Evolutionary conservation across 2,888 invertebrate species (phyloP).

Genomic region (Mythimna loreyi): DNA sequence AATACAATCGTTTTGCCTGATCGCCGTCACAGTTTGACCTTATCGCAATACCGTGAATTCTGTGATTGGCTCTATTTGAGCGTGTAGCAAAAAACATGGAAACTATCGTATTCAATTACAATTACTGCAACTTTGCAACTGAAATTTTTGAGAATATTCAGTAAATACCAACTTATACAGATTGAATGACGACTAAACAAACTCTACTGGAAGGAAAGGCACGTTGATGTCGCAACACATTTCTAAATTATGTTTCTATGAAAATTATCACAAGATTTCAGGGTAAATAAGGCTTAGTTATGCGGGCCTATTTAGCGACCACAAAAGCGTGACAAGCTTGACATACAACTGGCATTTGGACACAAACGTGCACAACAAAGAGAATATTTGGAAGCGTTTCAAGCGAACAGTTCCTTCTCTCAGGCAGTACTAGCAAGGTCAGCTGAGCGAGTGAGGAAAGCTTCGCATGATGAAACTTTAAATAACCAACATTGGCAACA

Average conservation of each 20-base stretch:
- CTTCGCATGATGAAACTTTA: slow-evolving; percentile 54
- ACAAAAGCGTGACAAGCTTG: slow-evolving; percentile 74
- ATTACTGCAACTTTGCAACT: slow-evolving; percentile 24
- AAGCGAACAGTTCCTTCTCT: slow-evolving; percentile 74
- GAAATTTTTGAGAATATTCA: slow-evolving; percentile 24
- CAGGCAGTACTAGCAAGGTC: slow-evolving; percentile 74
- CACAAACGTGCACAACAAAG: slow-evolving; percentile 78
- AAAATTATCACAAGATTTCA: slow-evolving; percentile 70
- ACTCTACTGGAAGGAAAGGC: slow-evolving; percentile 21
- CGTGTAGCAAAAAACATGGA: slow-evolving; percentile 25
- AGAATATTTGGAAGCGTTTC: slow-evolving; percentile 77
- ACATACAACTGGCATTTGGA: slow-evolving; percentile 82
- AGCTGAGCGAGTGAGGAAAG: slow-evolving; percentile 59
- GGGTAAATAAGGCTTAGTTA: slow-evolving; percentile 50
- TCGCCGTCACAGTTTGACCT: slow-evolving; percentile 38
- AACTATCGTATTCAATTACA: slow-evolving; percentile 34
- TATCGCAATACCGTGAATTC: slow-evolving; percentile 26
- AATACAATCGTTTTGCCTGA: slow-evolving; percentile 19
- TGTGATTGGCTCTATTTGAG: slow-evolving; percentile 27
- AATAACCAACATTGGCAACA: slow-evolving; percentile 18
- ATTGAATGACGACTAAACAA: slow-evolving; percentile 5
- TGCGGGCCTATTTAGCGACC: slow-evolving; percentile 56
- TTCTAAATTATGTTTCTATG: slow-evolving; percentile 66
- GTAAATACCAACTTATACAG: slow-evolving; percentile 2
- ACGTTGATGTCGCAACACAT: slow-evolving; percentile 47